Evolutionary conservation across 1,140 invertebrate species (phyloP).

Genomic region (Neoseiulus cucumeris): DNA sequence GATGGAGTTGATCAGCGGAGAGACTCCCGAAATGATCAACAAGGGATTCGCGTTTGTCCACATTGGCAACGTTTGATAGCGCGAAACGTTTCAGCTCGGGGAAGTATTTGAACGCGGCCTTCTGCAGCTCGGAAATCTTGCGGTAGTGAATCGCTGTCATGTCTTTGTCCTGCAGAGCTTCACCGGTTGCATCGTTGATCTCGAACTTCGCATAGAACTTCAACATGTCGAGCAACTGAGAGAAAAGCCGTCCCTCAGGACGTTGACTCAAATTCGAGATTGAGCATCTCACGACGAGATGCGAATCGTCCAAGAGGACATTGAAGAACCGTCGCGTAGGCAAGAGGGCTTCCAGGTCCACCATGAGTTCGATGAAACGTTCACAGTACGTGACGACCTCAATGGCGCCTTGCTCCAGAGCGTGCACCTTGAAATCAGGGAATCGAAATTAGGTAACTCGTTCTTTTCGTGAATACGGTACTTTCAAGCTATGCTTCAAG

Average conservation of each 20-base stretch:
- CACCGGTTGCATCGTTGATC: conserved; percentile 87
- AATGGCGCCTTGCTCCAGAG: conserved; percentile 32
- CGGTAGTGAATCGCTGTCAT: conserved; percentile 83
- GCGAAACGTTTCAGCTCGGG: conserved; percentile 65
- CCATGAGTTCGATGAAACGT: conserved; percentile 82
- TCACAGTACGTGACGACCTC: conserved; percentile 68
- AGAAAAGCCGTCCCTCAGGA: conserved; percentile 72
- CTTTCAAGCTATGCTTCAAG: too few relatives aligned
- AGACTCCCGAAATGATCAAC: conserved; percentile 62
- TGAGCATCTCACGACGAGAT: conserved; percentile 72
- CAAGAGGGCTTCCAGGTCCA: conserved; percentile 82
- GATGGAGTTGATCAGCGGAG: conserved; percentile 54
- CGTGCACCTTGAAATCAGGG: neutral
- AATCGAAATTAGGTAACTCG: conserved; percentile 12
- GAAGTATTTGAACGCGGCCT: conserved; percentile 79
- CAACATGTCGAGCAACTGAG: conserved; percentile 75
- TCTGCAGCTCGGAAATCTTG: conserved; percentile 69
- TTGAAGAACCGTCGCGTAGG: conserved; percentile 93
- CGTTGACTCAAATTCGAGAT: conserved; percentile 50
- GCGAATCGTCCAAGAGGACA: conserved; percentile 78
- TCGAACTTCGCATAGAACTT: conserved; percentile 95
- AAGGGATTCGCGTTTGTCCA: conserved; percentile 67
- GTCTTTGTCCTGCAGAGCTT: conserved; percentile 75
- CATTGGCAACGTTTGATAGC: conserved; percentile 73
- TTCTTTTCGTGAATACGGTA: neutral